These are phyloP conservation scores for Eucidaris tribuloides DNA, from an alignment of 35 echinoderm and acorn worm genomes.

Conservation along the genomic window DNA sequence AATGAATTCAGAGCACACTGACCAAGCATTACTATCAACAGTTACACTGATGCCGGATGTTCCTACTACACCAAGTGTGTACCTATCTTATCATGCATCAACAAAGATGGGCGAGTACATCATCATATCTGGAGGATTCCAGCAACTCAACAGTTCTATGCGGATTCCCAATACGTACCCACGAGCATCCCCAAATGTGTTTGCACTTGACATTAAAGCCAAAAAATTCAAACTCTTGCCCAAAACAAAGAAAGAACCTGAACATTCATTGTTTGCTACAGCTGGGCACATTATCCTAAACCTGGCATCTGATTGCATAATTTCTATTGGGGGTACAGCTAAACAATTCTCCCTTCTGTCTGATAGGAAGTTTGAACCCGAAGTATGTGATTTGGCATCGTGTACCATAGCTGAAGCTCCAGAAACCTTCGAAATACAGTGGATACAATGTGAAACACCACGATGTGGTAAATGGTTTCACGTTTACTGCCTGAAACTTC, in stretches of 20 bases:
- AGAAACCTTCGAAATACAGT: background rate
- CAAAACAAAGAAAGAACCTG: background rate
- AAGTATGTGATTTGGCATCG: background rate
- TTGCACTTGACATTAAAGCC: background rate
- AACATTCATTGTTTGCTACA: background rate
- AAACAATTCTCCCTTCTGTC: background rate
- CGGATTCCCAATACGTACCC: background rate
- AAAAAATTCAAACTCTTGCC: background rate
- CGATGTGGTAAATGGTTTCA: conserved; percentile 17
- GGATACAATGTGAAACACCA: background rate
- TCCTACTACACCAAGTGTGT: background rate
- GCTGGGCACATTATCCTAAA: background rate
- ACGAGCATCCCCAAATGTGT: background rate
- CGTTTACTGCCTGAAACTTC: background rate
- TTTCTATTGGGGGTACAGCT: background rate
- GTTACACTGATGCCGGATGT: background rate
- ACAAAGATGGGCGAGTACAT: background rate
- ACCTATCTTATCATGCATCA: conserved; percentile 1
- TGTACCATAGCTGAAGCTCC: background rate
- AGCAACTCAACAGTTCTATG: background rate
- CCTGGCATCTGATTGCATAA: background rate
- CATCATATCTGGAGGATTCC: background rate
- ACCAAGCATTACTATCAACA: background rate
- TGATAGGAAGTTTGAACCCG: background rate
- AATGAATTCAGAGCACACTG: background rate